Percentiles rank a stretch among this genome's conserved stretches.
phyloP scores from a whole-genome alignment of 2,113 vertebrate species.

The Ctenomys sociabilis region DNA sequence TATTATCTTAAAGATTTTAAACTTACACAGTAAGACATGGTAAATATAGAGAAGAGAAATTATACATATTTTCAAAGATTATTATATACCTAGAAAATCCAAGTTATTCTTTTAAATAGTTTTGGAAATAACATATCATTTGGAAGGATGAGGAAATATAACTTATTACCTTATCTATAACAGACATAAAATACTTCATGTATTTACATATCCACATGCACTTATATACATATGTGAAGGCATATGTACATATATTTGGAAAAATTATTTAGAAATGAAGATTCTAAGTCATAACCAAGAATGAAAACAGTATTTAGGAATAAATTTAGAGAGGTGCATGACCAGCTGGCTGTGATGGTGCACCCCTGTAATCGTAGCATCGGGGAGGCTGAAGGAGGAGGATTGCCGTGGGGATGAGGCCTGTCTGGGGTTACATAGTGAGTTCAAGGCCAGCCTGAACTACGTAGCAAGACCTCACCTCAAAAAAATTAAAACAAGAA shows the following conservation, averaged over 20 bases:
- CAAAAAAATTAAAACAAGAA: background rate
- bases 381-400: background rate
- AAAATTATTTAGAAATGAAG: background rate
- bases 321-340: background rate
- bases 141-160: background rate
- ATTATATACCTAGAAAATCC: background rate
- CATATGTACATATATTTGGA: background rate
- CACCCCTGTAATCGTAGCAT: background rate
- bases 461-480: background rate
- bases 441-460: background rate
- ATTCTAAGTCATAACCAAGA: background rate
- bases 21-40: background rate
- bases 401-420: background rate
- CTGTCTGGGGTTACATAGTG: background rate
- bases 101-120: background rate
- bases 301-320: background rate
- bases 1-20: background rate
- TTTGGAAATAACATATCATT: background rate
- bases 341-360: background rate
- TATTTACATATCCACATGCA: too few relatives aligned
- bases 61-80: background rate
- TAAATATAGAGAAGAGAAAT: background rate
- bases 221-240: background rate
- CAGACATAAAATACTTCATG: background rate
- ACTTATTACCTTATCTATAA: background rate